Percentiles rank a stretch among this genome's conserved stretches.
Conservation (phyloP, 1,140 invertebrate species). For the Hylyphantes graminicola region DNA sequence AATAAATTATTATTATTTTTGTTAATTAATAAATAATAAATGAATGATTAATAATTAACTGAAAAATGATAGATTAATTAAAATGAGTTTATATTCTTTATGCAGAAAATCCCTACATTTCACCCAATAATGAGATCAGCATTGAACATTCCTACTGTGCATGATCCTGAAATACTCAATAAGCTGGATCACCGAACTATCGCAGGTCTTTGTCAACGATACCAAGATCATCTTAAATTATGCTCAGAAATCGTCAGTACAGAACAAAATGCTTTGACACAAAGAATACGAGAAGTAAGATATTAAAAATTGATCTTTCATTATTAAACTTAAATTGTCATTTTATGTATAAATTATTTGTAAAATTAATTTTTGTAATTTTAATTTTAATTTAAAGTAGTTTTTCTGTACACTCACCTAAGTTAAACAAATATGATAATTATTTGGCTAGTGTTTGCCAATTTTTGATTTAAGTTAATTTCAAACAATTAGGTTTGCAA, state of each 20-base stretch:
- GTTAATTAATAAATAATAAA: too few species aligned
- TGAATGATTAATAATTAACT: slow-evolving; percentile 7
- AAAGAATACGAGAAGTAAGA: slow-evolving; percentile 80
- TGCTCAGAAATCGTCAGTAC: slow-evolving; percentile 78
- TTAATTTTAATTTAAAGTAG: too few species aligned
- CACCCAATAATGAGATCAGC: slow-evolving; percentile 91
- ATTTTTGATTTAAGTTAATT: too few species aligned
- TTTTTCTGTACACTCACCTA: too few species aligned
- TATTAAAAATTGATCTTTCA: not conserved
- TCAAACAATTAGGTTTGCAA: too few species aligned
- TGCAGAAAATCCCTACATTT: slow-evolving; percentile 82
- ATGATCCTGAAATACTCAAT: slow-evolving; percentile 89
- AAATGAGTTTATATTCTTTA: not conserved
- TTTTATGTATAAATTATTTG: too few species aligned
- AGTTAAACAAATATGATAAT: too few species aligned
- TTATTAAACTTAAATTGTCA: too few species aligned
- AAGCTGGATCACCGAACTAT: slow-evolving; percentile 77
- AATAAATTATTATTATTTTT: too few species aligned
- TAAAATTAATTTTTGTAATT: too few species aligned
- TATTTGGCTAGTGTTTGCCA: too few species aligned
- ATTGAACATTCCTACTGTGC: slow-evolving; percentile 83
- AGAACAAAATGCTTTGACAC: slow-evolving; percentile 79
- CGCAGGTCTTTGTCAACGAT: slow-evolving; percentile 75
- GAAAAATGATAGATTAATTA: not conserved
- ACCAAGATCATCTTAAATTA: slow-evolving; percentile 80